Evolutionary conservation across 1,140 invertebrate genomes (phyloP), one percentile per base, ranked within the genome.

Genomic region (Drosophila pectinifera): DNA sequence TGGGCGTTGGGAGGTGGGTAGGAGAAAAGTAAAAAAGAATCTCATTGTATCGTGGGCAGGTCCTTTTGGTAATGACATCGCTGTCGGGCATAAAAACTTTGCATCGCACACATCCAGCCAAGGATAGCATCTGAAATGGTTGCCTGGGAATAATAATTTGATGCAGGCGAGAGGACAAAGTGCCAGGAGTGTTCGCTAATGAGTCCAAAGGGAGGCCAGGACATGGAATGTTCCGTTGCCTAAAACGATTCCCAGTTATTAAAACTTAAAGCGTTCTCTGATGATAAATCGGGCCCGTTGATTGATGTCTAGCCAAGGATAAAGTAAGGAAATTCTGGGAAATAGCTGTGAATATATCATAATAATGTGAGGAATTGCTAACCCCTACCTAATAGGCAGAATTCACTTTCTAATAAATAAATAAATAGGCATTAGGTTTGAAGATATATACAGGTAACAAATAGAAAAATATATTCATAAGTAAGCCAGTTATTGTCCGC

Each of bases 31-130:
- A 54, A 64, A 18, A 38, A 49, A 22, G 34, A 64, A 74, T 74
- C 69, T 73, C 56, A 73, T 73, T 73, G 73, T 67, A 58, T 76
- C 59, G 59, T 57, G 56, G 22, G 57, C 31, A 48, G 48, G 59
- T 57, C 58, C 49, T 49, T 57, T 42, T 56, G 65, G 42, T 83
- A 89, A 89, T 88, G 83, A 86, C 83, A 82, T 65, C 45, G 62
- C 83, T 59, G 83, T 36, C 31, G 67, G 83, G 79, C 74, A 75
- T 68, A 75, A 82, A 75, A 86, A 80, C 59, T 80, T 80, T 57
- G 54, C 36, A 56, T 63, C 11, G 48, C 49, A 80, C 56, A 64
- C 73, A 46, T 79, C 20, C 48, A 54, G 36, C 55, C 61, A 51
- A 39, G 68, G 59, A 63, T 76, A 72, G 65, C 56, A 16, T 56